Base-by-base conservation (phyloP, 2,113 vertebrate species). In the Hippocampus abdominalis region DNA sequence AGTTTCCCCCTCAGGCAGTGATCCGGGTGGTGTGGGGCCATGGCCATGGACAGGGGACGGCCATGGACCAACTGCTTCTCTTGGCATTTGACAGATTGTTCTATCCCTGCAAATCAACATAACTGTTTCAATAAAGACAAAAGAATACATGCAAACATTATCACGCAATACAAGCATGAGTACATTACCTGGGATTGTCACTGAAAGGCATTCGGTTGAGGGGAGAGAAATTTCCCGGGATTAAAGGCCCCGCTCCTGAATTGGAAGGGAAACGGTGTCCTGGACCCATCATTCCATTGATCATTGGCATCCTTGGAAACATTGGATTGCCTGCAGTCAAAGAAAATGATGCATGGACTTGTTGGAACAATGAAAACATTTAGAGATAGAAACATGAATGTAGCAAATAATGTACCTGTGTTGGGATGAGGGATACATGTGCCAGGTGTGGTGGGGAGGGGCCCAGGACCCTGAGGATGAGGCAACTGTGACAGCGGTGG, bases 221-320 rank as follows among this genome's bases (percentile, higher is more conserved):
- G 63, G 95, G 85, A 70, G 95, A 83, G 83, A 96, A 96, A 51
- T 92, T 85, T 67, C 93, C 92, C 68, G 93, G 78, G 73, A 92
- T 80, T 64, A 91, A 89, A 56, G 89, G 82, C n/a, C 94, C 95
- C 74, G 85, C 83, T 86, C 93, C 94, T 60, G 94, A 88, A 86
- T 91, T 85, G 84, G 95, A 65, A 66, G 94, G 82, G 1, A 96
- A 94, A 27, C 95, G 95, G 76, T 94, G 90, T 76, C 77, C 92
- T 74, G 94, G 92, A 81, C 93, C 95, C 79, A 97, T 94, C 81
- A 98, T 89, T 64, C 97, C 97, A 64, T 98, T 98, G 88, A 96
- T 94, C 81, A 96, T 91, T 32, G 95, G 94, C 82, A 96, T 94
- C 84, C 96, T 93, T 71, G 95, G 93, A 90, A 97, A 98, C 0